Evolutionary conservation across 2,888 invertebrate species (phyloP).

Genomic region (Drosophila nigritarsus): DNA sequence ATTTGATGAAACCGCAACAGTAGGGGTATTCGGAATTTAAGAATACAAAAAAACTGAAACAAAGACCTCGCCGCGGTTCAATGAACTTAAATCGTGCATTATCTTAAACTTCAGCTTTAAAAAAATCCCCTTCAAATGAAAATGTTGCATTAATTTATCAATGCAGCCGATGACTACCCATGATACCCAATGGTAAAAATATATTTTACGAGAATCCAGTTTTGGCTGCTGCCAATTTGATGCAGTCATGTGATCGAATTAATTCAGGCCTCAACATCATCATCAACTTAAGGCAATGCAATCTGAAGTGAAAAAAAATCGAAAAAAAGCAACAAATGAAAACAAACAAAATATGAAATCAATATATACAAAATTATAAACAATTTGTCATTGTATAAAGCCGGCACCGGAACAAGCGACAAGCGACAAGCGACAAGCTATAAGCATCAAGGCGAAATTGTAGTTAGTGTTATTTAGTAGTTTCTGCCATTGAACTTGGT

Average conservation of each 20-base stretch:
- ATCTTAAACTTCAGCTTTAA: constrained; percentile 10
- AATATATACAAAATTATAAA: constrained; percentile 1
- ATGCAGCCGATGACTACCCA: constrained; percentile 50
- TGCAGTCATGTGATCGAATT: constrained; percentile 73
- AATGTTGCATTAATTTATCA: constrained; percentile 35
- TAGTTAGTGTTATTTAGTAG: constrained; percentile 17
- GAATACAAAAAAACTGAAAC: constrained; percentile 1
- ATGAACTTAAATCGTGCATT: constrained; percentile 21
- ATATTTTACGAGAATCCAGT: constrained; percentile 33
- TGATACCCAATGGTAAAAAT: constrained; percentile 51
- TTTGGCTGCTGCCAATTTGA: constrained; percentile 39
- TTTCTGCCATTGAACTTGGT: constrained; percentile 67
- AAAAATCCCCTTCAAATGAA: constrained; percentile 8
- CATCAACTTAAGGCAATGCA: background rate
- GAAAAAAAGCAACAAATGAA: background rate
- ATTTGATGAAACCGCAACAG: constrained; percentile 25
- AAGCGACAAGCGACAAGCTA: constrained; percentile 16
- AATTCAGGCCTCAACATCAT: constrained; percentile 48
- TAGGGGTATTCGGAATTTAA: constrained; percentile 37
- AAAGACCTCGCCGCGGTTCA: constrained; percentile 40
- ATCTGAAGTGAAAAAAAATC: background rate
- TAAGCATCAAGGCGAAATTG: constrained; percentile 1
- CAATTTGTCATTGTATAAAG: constrained; percentile 4
- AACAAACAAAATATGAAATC: background rate
- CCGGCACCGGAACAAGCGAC: constrained; percentile 44